Conservation (phyloP, 2,113 vertebrate species). For the Phalacrocorax brasilianus region DNA sequence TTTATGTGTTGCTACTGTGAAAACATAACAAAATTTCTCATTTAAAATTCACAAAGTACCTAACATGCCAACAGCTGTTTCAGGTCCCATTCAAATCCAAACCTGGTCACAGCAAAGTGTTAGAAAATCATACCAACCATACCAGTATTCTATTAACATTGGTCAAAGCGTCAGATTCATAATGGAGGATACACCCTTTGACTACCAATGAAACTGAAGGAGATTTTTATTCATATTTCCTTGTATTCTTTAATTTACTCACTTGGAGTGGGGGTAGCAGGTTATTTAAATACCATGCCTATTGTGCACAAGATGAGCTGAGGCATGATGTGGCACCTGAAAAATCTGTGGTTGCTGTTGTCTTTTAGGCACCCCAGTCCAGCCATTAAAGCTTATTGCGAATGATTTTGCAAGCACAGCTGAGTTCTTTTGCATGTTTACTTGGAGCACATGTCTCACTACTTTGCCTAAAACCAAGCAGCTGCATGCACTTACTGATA, state of each 20-base stretch:
- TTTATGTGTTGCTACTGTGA: background rate
- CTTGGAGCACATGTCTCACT: no score
- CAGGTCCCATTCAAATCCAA: background rate
- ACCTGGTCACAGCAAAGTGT: background rate
- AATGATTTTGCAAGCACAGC: background rate
- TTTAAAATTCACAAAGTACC: background rate
- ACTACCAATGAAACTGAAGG: accelerated
- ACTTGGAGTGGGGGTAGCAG: background rate
- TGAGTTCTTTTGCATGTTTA: background rate
- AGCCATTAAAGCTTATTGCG: background rate
- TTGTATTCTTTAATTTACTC: background rate
- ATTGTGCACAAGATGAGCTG: background rate
- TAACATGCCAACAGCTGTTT: background rate
- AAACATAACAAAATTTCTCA: background rate
- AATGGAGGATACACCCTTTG: background rate
- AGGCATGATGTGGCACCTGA: background rate
- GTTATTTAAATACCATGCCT: background rate
- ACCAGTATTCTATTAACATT: background rate
- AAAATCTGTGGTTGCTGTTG: background rate
- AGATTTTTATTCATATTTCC: background rate
- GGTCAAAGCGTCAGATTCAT: background rate
- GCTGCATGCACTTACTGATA: background rate
- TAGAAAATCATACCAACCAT: background rate
- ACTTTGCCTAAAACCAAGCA: background rate
- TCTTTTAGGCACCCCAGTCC: background rate